Conservation (phyloP, 1,140 invertebrate genomes). For the Teleogryllus occipitalis region DNA sequence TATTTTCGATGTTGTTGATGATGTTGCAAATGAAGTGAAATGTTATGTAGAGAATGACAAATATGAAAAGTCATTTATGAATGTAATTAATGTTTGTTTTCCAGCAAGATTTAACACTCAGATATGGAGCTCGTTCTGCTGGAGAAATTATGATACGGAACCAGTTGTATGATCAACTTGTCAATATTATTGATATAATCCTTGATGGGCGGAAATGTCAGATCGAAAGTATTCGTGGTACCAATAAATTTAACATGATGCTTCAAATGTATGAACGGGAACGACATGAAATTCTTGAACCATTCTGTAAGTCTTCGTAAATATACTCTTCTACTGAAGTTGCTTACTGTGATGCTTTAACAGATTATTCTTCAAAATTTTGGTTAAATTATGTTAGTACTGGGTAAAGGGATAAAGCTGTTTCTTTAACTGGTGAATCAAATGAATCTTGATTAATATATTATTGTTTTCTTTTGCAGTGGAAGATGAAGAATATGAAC, state of each 20-base stretch:
- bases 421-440: not conserved
- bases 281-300: constrained; percentile 51
- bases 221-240: constrained; percentile 55
- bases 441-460: not conserved
- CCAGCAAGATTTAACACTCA: constrained; percentile 45
- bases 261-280: constrained; percentile 58
- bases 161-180: constrained; percentile 58
- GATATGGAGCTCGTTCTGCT: constrained; percentile 47
- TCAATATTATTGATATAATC: constrained; percentile 65
- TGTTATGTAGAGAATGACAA: too few species aligned
- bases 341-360: not conserved
- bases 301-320: constrained; percentile 40
- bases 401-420: not conserved
- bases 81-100: constrained; percentile 21
- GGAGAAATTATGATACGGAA: constrained; percentile 42
- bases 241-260: constrained; percentile 46
- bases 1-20: too few species aligned
- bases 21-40: too few species aligned
- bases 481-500: constrained; percentile 65
- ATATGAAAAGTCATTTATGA: too few species aligned
- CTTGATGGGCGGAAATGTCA: constrained; percentile 65
- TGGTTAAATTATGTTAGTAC: not conserved
- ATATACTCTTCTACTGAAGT: not conserved
- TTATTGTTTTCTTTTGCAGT: constrained; percentile 42
- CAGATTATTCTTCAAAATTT: too few species aligned